These are phyloP conservation scores for Cromileptes altivelis DNA, from an alignment of 2,113 vertebrate species.

Conservation along the genomic window DNA sequence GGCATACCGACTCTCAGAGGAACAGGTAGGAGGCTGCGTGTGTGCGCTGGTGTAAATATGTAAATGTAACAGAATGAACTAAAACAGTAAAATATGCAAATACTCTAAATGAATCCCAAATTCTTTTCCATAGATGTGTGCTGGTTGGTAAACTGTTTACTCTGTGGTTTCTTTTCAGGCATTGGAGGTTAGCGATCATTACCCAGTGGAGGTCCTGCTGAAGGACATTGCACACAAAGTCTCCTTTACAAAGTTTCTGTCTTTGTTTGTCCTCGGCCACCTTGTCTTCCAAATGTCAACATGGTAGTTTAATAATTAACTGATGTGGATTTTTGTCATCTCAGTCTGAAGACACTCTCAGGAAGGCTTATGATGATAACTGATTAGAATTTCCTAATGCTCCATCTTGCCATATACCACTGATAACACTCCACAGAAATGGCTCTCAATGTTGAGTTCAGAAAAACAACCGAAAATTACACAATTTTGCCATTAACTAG, in stretches of 20 bases:
- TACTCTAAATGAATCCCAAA: not conserved
- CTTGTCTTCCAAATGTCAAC: constrained; percentile 10
- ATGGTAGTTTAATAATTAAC: not conserved
- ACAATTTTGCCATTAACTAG: not conserved
- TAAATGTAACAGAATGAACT: not conserved
- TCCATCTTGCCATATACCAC: not conserved
- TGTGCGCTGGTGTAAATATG: not conserved
- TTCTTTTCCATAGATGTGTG: not conserved
- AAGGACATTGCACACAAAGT: not conserved
- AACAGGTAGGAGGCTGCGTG: constrained; percentile 66
- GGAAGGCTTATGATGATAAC: not conserved
- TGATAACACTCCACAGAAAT: not conserved
- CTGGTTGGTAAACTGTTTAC: not conserved
- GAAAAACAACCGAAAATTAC: not conserved
- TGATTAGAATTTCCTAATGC: not conserved
- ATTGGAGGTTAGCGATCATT: constrained; percentile 89
- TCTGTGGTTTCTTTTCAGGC: constrained; percentile 79
- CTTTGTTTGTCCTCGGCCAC: constrained; percentile 7
- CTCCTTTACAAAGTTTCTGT: not conserved
- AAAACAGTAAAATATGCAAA: not conserved
- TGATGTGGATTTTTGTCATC: not conserved
- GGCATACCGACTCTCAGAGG: constrained; percentile 74
- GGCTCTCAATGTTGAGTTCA: not conserved
- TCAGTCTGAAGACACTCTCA: constrained; percentile 2
- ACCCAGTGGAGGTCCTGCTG: constrained; percentile 88